Evolutionary conservation across 2,113 vertebrate genomes (phyloP).

Genomic region (Terrapene triunguis): DNA sequence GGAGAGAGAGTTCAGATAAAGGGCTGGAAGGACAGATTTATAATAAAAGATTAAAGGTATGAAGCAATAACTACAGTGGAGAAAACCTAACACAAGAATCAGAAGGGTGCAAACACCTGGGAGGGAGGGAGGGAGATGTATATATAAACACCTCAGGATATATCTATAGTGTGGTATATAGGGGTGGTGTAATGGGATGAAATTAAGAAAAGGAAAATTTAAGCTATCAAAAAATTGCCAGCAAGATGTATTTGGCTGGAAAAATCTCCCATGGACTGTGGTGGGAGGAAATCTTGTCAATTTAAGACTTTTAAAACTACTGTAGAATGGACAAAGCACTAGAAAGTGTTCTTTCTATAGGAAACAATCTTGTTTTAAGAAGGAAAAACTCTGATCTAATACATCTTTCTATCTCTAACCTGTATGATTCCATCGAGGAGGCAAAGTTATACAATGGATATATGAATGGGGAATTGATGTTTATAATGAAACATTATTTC

Average conservation of each 20-base stretch:
- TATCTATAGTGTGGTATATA: neutral
- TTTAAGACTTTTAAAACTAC: neutral
- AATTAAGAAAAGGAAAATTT: neutral
- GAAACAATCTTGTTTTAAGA: fast-evolving
- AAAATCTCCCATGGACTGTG: neutral
- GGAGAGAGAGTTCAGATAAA: neutral
- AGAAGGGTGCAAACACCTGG: neutral
- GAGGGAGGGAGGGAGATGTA: neutral
- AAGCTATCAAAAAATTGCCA: neutral
- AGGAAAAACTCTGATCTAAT: neutral
- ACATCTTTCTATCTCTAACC: neutral
- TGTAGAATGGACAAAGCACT: neutral
- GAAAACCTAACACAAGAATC: neutral
- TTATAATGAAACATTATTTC: neutral
- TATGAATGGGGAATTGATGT: neutral
- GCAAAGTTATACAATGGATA: neutral
- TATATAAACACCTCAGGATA: neutral
- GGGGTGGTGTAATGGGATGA: neutral
- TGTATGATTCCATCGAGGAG: neutral
- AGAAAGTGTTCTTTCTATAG: neutral
- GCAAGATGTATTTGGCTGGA: neutral
- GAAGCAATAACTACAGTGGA: neutral
- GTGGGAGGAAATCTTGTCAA: neutral
- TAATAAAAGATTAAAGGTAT: neutral
- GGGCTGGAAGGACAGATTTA: neutral